A percentile compares a stretch with the other conserved stretches of the same genome.
Conservation (phyloP, 2,888 invertebrate species). For the Sinotaia quadrata region DNA sequence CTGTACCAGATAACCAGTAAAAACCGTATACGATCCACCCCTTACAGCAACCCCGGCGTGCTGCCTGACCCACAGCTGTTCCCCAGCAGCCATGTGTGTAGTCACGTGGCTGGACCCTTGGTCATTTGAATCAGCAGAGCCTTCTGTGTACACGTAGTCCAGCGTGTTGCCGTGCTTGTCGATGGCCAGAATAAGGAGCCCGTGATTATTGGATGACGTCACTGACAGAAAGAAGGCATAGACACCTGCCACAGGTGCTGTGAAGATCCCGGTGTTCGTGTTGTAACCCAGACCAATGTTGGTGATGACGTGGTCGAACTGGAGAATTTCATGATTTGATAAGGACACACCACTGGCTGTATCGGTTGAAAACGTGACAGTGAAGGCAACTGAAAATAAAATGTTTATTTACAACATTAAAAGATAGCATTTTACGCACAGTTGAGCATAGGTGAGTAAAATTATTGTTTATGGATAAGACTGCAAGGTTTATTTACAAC, state of each 20-base stretch:
- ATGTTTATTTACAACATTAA: too few species aligned
- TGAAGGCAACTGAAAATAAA: too few species aligned
- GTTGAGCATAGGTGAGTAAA: too few species aligned
- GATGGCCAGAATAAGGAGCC: background rate
- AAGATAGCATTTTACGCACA: too few species aligned
- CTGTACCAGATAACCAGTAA: constrained; percentile 6
- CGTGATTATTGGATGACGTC: background rate
- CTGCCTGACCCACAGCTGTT: constrained; percentile 5
- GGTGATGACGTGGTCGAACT: background rate
- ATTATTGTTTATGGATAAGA: too few species aligned
- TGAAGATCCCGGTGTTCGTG: constrained; percentile 1
- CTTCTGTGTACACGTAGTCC: background rate
- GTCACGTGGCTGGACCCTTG: constrained; percentile 12
- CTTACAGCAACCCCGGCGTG: background rate
- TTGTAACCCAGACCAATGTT: background rate
- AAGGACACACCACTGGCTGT: too few species aligned
- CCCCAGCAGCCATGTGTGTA: background rate
- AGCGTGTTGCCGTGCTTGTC: background rate
- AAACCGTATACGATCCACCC: constrained; percentile 3
- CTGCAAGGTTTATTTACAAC: too few species aligned
- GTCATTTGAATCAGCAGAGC: constrained; percentile 1
- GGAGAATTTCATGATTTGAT: too few species aligned
- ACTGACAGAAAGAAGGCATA: constrained; percentile 8
- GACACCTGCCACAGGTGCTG: background rate
- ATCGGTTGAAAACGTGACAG: too few species aligned